A percentile compares a stretch with the other conserved stretches of the same genome.
These are phyloP conservation scores for Merluccius polli DNA, from an alignment of 2,797 vertebrate species.

Conservation along the genomic window DNA sequence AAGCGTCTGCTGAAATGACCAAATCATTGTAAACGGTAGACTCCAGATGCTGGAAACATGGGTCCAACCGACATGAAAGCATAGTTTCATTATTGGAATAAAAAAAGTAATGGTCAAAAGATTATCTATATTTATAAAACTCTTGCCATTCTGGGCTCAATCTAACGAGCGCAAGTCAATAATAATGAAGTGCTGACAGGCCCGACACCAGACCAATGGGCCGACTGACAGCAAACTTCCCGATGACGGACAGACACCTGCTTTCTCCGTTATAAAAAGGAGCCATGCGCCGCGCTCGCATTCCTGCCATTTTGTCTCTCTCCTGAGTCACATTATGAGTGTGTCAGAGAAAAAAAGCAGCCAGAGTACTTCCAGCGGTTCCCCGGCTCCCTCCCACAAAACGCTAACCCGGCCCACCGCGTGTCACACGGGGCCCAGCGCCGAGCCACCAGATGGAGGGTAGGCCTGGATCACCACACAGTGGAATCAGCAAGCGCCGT, in stretches of 20 bases:
- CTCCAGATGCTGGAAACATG: background rate
- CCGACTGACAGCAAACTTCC: background rate
- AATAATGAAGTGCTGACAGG: conserved; percentile 10
- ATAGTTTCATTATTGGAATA: background rate
- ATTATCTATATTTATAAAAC: background rate
- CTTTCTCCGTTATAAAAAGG: background rate
- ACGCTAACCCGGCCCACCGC: background rate
- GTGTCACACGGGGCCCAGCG: conserved; percentile 6
- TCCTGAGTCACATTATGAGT: background rate
- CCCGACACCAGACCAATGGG: background rate
- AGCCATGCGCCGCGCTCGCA: background rate
- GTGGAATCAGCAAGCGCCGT: conserved; percentile 54
- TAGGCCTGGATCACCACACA: conserved; percentile 47
- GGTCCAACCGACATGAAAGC: background rate
- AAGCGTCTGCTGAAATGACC: background rate
- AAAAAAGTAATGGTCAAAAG: conserved; percentile 8
- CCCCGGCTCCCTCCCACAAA: conserved; percentile 5
- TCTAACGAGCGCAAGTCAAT: background rate
- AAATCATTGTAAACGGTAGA: background rate
- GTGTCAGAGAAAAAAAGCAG: background rate
- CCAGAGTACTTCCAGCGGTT: too few species aligned
- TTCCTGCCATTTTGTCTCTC: background rate
- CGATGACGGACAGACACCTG: conserved; percentile 12
- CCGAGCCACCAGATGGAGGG: conserved; percentile 16
- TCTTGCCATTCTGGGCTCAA: background rate